Base-by-base conservation (phyloP, 2,888 invertebrate species). In the Catocala nupta region DNA sequence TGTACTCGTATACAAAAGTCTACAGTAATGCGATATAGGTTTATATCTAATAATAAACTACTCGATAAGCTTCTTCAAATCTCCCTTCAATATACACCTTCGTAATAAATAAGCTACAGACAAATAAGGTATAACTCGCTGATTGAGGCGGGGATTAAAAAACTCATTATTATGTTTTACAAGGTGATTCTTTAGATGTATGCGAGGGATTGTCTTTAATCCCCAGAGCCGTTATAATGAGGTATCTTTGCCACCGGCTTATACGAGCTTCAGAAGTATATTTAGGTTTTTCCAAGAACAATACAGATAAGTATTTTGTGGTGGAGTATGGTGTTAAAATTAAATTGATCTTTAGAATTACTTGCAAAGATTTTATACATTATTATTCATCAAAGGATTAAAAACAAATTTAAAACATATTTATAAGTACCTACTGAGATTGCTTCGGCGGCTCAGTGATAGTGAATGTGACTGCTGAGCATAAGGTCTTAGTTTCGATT, bases 131-230 rank as follows among this genome's bases (percentile, higher is more conserved):
- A 75, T 78, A 77, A 80, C 77, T 73, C 77, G 62, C 61, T 56
- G 60, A 71, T 66, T 78, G 66, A 69, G 16, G 65, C 73, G 47
- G 67, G 66, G 79, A 82, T 82, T 80, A 79, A 74, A 81, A 83
- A 81, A 79, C 82, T 68, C 75, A 80, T 83, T 81, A 81, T 71
- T 70, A 82, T 82, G 77, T 77, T 83, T 81, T 81, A 85, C 78
- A 74, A 58, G 71, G 72, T 68, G 75, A 75, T 81, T 75, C 70
- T 72, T 77, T 81, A 79, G 78, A 83, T 74, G 80, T 80, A 78
- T 75, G 68, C 68, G 62, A 54, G 65, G 77, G 71, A 77, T 81
- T 77, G 54, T 49, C 65, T 71, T 55, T 75, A 80, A 83, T 75
- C 78, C 70, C 48, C 34, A 65, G 62, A 77, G 78, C 73, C 72